These are phyloP conservation scores for Orgyia antiqua DNA, from an alignment of 2,888 invertebrate species.

Conservation along the genomic window DNA sequence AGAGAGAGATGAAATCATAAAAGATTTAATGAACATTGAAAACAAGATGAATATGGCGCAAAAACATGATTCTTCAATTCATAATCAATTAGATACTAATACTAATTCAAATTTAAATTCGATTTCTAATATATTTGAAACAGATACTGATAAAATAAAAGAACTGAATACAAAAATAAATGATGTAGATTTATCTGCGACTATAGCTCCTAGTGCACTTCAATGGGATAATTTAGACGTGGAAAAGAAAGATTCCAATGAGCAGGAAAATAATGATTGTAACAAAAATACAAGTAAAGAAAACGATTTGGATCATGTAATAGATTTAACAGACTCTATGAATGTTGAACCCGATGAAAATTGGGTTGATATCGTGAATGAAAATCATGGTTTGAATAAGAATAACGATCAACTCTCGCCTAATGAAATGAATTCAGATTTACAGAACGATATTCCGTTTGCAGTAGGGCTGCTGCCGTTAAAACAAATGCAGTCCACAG, in stretches of 20 bases:
- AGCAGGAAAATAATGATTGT: conserved; percentile 14
- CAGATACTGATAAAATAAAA: conserved; percentile 23
- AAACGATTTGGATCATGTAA: conserved; percentile 33
- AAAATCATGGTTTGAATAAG: conserved; percentile 32
- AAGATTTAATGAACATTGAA: conserved; percentile 68
- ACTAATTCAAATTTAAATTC: conserved; percentile 24
- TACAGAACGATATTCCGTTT: conserved; percentile 59
- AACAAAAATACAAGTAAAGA: conserved; percentile 14
- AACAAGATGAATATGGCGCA: conserved; percentile 49
- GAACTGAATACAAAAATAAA: conserved; percentile 15
- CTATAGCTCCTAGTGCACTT: conserved; percentile 24
- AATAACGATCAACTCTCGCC: conserved; percentile 35
- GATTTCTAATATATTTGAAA: conserved; percentile 27
- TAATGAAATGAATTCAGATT: conserved; percentile 24
- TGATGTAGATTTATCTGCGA: conserved; percentile 25
- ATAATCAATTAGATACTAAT: conserved; percentile 25
- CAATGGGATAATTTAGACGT: conserved; percentile 43
- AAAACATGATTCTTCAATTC: conserved; percentile 25
- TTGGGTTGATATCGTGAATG: conserved; percentile 36
- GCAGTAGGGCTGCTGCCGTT: conserved; percentile 66
- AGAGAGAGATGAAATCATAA: conserved; percentile 64
- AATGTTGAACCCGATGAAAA: conserved; percentile 34
- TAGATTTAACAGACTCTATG: conserved; percentile 41
- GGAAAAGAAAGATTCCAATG: conserved; percentile 23
- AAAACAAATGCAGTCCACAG: conserved; percentile 44